Base-by-base conservation (phyloP, 2,113 vertebrate genomes). In the Pampusana beccarii region DNA sequence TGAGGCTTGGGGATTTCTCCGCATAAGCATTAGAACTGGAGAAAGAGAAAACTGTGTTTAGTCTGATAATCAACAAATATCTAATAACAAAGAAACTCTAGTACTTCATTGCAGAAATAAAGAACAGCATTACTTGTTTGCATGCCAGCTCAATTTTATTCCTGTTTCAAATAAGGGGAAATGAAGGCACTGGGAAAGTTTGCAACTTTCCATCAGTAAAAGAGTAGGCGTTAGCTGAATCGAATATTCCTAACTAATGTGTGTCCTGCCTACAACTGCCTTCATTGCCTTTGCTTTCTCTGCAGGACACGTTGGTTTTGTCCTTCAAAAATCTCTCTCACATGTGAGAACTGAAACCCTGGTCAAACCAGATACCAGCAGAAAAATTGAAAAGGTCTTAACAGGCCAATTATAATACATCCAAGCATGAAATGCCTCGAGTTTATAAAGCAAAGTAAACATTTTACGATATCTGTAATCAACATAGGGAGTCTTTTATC, bases 391-490 rank as follows among this genome's bases (percentile, higher is more conserved):
- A 86, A 89, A 92, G 61, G 50, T 79, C 65, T 81, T 60, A 64
- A 79, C 31, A 75, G 54, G 79, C 53, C 73, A 73, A 46, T 64
- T 44, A 61, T 53, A 75, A 54, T 28, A 70, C 25, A 78, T 61
- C 28, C 34, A 51, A 86, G 70, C 38, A 78, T 29, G 5, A 92
- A 92, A 83, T 66, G 25, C 28, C 20, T 25, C 48, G 73, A 69
- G 25, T 71, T 93, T 82, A 72, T 57, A 75, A 34, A 92, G 33
- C 19, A 80, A 93, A 93, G 56, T 46, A 93, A 92, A 92, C 29
- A 94, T 74, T 86, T 87, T 89, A 78, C 9, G 82, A 20, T 91
- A 95, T 93, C 92, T 91, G 71, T 46, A 93, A 93, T 92, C 92
- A 95, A 75, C 83, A 82, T 33, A 86, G 84, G 85, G 71, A 92